A percentile compares a stretch with the other conserved stretches of the same genome.
phyloP scores from a whole-genome alignment of 2,888 invertebrate genomes.

The Tuta absoluta region DNA sequence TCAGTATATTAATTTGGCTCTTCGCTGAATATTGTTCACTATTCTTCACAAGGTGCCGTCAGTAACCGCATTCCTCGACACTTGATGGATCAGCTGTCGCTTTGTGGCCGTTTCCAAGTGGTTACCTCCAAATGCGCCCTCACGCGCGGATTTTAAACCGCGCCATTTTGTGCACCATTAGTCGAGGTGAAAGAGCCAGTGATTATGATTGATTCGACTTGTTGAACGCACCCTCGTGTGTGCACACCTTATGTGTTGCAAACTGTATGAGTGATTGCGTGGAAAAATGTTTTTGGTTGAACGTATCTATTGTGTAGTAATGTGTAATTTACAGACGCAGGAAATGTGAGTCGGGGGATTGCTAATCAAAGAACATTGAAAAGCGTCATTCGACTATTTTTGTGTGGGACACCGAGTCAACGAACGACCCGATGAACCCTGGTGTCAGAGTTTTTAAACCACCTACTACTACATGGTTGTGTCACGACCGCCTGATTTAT shows the following conservation, averaged over 20 bases:
- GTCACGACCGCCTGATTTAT: too few relatives aligned
- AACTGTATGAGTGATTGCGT: constrained; percentile 40
- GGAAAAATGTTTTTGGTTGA: constrained; percentile 1
- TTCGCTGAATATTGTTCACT: background rate
- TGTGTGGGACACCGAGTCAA: too few relatives aligned
- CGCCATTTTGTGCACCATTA: constrained; percentile 79
- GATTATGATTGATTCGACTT: constrained; percentile 81
- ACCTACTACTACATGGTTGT: too few relatives aligned
- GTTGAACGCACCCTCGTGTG: constrained; percentile 74
- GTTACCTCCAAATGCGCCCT: constrained; percentile 73
- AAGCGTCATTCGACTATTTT: too few relatives aligned
- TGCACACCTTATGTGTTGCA: constrained; percentile 62
- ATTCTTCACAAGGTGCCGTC: background rate
- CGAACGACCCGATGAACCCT: too few relatives aligned
- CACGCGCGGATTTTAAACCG: constrained; percentile 75
- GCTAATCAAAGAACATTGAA: too few relatives aligned
- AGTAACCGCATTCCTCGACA: constrained; percentile 46
- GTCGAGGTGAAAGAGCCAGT: constrained; percentile 76
- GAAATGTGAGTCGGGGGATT: too few relatives aligned
- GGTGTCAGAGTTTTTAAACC: too few relatives aligned
- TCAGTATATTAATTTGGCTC: background rate
- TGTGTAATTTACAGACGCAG: background rate
- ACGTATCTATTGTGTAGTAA: constrained; percentile 1
- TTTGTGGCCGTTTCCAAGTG: constrained; percentile 75
- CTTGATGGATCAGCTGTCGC: constrained; percentile 73